These are phyloP conservation scores for Rotaria macrura DNA, from an alignment of 2,888 invertebrate species.

Conservation along the genomic window DNA sequence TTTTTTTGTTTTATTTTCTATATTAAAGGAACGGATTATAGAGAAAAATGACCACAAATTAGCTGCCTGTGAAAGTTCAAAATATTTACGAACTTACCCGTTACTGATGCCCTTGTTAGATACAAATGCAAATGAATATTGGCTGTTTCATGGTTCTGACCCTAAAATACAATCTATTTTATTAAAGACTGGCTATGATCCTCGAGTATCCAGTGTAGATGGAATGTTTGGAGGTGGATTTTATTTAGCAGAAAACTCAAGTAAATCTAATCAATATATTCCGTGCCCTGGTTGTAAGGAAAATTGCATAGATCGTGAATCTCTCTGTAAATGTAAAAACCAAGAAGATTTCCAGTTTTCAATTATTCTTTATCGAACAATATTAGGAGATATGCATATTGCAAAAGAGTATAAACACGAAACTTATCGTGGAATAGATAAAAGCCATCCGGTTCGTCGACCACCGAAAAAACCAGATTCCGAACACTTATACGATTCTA, in stretches of 20 bases:
- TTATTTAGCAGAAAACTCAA: not conserved
- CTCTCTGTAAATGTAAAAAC: not conserved
- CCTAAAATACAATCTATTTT: not conserved
- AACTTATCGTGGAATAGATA: not conserved
- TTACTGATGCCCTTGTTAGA: not conserved
- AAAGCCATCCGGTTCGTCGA: not conserved
- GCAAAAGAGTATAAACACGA: not conserved
- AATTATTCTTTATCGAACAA: not conserved
- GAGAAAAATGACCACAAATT: not conserved
- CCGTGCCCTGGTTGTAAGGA: not conserved
- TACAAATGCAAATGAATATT: not conserved
- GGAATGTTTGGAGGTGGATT: slow-evolving; percentile 12
- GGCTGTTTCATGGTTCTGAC: not conserved
- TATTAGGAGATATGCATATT: slow-evolving; percentile 8
- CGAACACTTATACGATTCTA: not conserved
- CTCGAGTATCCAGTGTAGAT: not conserved
- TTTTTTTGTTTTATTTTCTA: not conserved
- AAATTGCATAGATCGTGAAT: not conserved
- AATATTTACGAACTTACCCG: not conserved
- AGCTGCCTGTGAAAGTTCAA: not conserved
- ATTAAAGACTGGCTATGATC: not conserved
- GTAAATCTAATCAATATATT: slow-evolving; percentile 13
- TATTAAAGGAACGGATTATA: not conserved
- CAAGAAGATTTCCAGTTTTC: not conserved
- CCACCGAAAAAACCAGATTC: not conserved